Base-by-base conservation (phyloP, 2,797 vertebrate genomes). In the Chaenodraco wilsoni region DNA sequence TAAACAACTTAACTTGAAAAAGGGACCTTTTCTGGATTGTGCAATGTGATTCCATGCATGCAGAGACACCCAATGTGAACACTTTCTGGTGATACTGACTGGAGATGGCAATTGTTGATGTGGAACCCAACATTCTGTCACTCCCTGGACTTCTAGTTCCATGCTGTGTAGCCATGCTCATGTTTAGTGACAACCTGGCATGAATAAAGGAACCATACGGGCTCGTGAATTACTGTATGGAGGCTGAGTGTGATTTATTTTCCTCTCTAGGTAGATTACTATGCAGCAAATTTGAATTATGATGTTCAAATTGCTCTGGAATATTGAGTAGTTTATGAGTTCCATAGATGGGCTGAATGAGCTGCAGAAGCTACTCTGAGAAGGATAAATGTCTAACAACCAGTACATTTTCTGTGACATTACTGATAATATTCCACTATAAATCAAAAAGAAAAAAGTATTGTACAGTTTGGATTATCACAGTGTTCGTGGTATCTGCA, bases 221-320 rank as follows among this genome's bases (percentile, higher is more conserved):
- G 19, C 41, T 48, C 0, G 1, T 62, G 74, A 81, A 60, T 72
- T 65, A 66, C 72, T 71, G 65, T 45, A 46, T 54, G 46, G 54
- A 74, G 64, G 16, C 48, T 9, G 68, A 70, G 48, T 63, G 51
- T 76, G 63, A 90, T 84, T 87, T 80, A 87, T 75, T 81, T 78
- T 63, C 46, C 76, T 84, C 74, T 83, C 50, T 60, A 60, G 56
- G 76, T 66, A 69, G 72, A 85, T 89, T 72, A 86, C 72, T 70
- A 78, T 76, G 83, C 77, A 88, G 82, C 72, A 87, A 82, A 80
- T 79, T 55, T 86, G 67, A 89, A 88, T 81, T 82, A 80, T 62
- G 76, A 78, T 65, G 50, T 68, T 72, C 19, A 80, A 83, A 80
- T 84, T 76, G 65, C 41, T n/a, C 51, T 55, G 51, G 60, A 75